Base-by-base conservation (phyloP, 2,888 invertebrate species). In the Suillia variegata region DNA sequence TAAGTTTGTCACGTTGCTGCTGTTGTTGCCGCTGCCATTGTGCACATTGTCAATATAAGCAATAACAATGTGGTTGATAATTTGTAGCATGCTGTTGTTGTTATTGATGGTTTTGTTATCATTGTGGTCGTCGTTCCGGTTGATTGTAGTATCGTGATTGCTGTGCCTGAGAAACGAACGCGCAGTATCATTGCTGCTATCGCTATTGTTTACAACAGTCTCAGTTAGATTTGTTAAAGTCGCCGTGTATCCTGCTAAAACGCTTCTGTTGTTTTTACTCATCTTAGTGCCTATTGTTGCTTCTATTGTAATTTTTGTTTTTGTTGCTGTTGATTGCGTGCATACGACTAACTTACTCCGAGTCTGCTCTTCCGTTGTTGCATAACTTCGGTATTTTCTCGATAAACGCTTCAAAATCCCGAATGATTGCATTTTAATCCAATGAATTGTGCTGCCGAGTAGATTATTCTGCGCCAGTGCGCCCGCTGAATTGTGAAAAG, bases 341-440 rank as follows among this genome's bases (percentile, higher is more conserved):
- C 53, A 53, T n/a, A 38, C 6, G 12, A 31, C n/a, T n/a, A n/a
- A n/a, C n/a, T n/a, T n/a, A n/a, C n/a, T n/a, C 6, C 26, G 26
- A 26, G 5, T 26, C 26, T 26, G 26, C n/a, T 26, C 26, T 26
- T 26, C 26, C 26, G 26, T 26, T 10, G 26, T 26, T 10, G 10
- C 26, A 26, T 26, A 5, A 6, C 26, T 26, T 56, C n/a, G n/a
- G n/a, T n/a, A n/a, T n/a, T n/a, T n/a, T 70, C 74, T 77, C 76
- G 78, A 78, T 79, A 79, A 79, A 78, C 74, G 77, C 73, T 74
- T 73, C 70, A 76, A 75, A 74, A 79, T 78, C 79, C 79, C 77
- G 71, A 75, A 76, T 77, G 78, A 79, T 78, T 79, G 79, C 76
- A 75, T 79, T 80, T 77, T 79, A 77, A 80, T 80, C 78, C 79